A percentile compares a stretch with the other conserved stretches of the same genome.
These are phyloP conservation scores for Chalcosyrphus nemorum DNA, from an alignment of 2,888 invertebrate species.

Conservation along the genomic window DNA sequence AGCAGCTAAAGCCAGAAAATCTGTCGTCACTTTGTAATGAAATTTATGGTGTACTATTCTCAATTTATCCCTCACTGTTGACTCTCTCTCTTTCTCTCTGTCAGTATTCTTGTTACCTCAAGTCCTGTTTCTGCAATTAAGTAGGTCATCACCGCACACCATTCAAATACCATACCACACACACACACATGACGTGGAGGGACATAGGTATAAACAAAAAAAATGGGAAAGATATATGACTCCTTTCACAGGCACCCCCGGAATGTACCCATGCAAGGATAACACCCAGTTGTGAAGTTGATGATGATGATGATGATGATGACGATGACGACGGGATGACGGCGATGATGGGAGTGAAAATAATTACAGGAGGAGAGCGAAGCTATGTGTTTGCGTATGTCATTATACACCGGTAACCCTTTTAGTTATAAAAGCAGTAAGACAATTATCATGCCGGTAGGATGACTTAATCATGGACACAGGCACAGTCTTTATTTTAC, in stretches of 20 bases:
- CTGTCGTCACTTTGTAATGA: conserved; percentile 67
- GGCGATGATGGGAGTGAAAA: conserved; percentile 57
- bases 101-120: conserved; percentile 49
- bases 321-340: conserved; percentile 29
- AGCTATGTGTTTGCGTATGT: not conserved
- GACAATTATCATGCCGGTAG: conserved; percentile 34
- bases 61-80: conserved; percentile 34
- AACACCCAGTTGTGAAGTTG: conserved; percentile 38
- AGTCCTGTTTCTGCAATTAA: conserved; percentile 66
- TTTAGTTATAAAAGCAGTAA: conserved; percentile 28
- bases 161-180: conserved; percentile 44
- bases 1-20: conserved; percentile 61
- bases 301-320: conserved; percentile 30
- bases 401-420: conserved; percentile 31
- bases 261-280: conserved; percentile 20
- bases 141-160: conserved; percentile 59
- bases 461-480: conserved; percentile 25
- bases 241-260: conserved; percentile 10
- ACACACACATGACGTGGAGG: not conserved
- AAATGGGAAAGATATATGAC: conserved; percentile 21
- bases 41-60: conserved; percentile 63
- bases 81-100: not conserved
- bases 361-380: conserved; percentile 32
- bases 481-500: not conserved
- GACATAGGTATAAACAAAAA: not conserved